Evolutionary conservation across 92 coral and sea anemone genomes (phyloP).

Genomic region (Porites divaricata): DNA sequence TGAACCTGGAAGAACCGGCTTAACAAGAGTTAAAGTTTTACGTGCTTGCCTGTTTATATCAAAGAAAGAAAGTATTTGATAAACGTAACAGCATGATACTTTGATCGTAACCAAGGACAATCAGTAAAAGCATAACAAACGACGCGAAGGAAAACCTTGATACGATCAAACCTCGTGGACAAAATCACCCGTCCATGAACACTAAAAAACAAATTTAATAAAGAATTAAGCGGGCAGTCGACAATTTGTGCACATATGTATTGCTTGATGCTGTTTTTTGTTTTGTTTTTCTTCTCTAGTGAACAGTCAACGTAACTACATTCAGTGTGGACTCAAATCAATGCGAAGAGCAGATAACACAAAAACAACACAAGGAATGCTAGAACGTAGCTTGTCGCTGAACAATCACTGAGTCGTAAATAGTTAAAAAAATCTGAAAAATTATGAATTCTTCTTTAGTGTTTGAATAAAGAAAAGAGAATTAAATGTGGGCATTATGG

Average conservation of each 20-base stretch:
- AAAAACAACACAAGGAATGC: background rate
- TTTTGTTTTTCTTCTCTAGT: background rate
- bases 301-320: conserved; percentile 34
- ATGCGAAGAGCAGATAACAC: background rate
- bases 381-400: background rate
- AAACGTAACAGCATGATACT: background rate
- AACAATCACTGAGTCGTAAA: background rate
- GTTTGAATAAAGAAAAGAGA: background rate
- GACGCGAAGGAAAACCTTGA: background rate
- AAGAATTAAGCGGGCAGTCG: background rate
- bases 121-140: too few species aligned
- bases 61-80: background rate
- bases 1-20: background rate
- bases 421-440: background rate
- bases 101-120: background rate
- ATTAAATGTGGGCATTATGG: background rate
- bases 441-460: background rate
- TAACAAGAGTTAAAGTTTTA: background rate
- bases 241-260: background rate
- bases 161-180: background rate
- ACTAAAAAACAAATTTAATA: background rate
- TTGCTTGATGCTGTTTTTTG: conserved; percentile 11
- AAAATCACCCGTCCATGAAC: background rate
- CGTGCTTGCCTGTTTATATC: conserved; percentile 6
- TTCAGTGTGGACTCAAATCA: background rate